Evolutionary conservation across 92 coral and sea anemone genomes (phyloP), one percentile per base, ranked within the genome.

Genomic region (Metridium senile): DNA sequence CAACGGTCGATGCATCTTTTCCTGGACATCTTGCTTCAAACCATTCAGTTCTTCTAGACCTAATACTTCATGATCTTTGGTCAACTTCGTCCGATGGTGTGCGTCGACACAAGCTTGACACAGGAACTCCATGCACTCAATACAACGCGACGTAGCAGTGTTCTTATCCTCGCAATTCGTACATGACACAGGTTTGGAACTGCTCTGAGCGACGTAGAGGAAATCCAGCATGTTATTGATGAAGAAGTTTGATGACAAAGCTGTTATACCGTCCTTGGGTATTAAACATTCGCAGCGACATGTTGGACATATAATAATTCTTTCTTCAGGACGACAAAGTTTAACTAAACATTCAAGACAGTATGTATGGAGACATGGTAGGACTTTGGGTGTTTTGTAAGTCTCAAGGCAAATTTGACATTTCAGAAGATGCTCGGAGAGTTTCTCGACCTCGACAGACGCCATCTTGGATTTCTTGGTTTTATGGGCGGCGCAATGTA

Each of bases 161-260:
- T 90, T 85, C 32, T 69, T 79, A 33, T 94, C 98, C 71, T 92
- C 95, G 70, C 98, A 94, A 59, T 94, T 94, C 1, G 98, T 89
- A 62, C 98, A 94, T 58, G 82, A 75, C 8, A 94, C 89, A 0
- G 98, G 98, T 34, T 82, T 84, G 21, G 98, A 92, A 29, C 85
- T 91, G 78, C 93, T 88, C 29, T 86, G 88, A 10, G 95, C 97
- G 25, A 94, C 97, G 26, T 97, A 92, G 19, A 94, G 90, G 46
- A 94, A 94, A 66, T 94, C 98, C 65, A 94, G 49, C 98, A 94
- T 94, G 77, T 94, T 94, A 83, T 94, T 94, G 79, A 94, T 94
- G 79, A 94, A 94, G 84, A 94, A 94, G 63, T 94, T 94, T 0
- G 98, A 92, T 17, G 95, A 85, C 58, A 94, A 59, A 0, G 97